Base-by-base conservation (phyloP, 2,888 invertebrate species). In the Aphelenchoides bicaudatus region DNA sequence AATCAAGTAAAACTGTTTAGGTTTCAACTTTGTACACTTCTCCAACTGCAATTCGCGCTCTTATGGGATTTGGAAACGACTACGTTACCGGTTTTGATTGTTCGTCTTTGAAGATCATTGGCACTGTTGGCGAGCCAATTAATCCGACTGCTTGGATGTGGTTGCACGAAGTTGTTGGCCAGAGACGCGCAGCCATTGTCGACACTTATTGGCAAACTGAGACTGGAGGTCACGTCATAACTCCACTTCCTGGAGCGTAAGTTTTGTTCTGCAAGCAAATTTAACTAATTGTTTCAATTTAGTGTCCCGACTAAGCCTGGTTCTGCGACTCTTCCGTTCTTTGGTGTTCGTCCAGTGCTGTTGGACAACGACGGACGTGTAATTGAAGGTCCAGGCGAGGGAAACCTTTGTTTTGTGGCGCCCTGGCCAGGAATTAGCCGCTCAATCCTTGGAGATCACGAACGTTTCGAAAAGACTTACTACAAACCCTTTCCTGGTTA, bases 371-470 rank as follows among this genome's bases (percentile, higher is more conserved):
- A 87, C 55, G 96, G 94, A 1, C 85, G 85, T 73, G 86, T 87
- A 76, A 86, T 92, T 58, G 86, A 87, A 64, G 91, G 91, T 0
- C 87, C 87, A 65, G 91, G 90, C 25, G 91, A 94, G 82, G 94
- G 94, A 2, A 92, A 90, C 80, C 83, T 96, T 51, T 82, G 92
- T 29, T 94, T 98, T 82, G 84, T 87, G 30, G 86, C 87, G 70
- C 94, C 98, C 2, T 98, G 98, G 98, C 98, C 98, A 0, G 91
- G 94, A 67, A 89, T 98, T 84, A 93, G 94, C 91, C 85, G 94
- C 63, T 89, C 91, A 0, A 85, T 98, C 27, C 93, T 86, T 81
- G 89, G 88, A 51, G 89, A 93, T 81, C 93, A 94, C 79, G 86
- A 87, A 68, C 73, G 83, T 48, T 92, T 88, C 80, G 88, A 91